Conservation (phyloP, 1,140 invertebrate species). For the Venturia canescens region DNA sequence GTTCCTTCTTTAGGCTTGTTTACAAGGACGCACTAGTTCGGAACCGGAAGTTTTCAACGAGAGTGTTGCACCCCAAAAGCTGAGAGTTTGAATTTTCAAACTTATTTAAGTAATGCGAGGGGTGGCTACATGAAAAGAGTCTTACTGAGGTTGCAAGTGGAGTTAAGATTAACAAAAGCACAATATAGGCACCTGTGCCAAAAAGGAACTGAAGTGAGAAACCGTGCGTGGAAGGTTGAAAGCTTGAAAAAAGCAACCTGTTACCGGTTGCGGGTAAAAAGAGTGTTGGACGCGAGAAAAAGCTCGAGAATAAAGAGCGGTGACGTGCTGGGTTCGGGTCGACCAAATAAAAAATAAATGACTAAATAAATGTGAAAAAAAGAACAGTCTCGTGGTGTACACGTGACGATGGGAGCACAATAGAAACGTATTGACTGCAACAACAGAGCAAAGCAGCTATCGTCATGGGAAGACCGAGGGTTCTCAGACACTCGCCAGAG, state of each 20-base stretch:
- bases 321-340: not conserved
- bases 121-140: too few species aligned
- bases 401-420: conserved; percentile 26
- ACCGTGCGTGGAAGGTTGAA: not conserved
- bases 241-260: conserved; percentile 35
- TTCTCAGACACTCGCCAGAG: conserved; percentile 9
- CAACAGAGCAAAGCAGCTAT: conserved; percentile 26
- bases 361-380: conserved; percentile 15
- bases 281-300: not conserved
- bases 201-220: not conserved
- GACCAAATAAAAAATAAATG: conserved; percentile 6
- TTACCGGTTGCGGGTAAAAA: not conserved
- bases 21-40: too few species aligned
- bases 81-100: too few species aligned
- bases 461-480: conserved; percentile 2
- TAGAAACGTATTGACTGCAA: conserved; percentile 46
- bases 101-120: too few species aligned
- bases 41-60: too few species aligned
- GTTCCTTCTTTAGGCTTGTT: too few species aligned
- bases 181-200: not conserved
- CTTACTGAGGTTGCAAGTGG: too few species aligned
- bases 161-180: not conserved
- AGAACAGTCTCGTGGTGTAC: not conserved
- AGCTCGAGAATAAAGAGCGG: not conserved
- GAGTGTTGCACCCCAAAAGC: too few species aligned